Percentiles rank a stretch among this genome's conserved stretches.
Evolutionary conservation across 2,113 vertebrate genomes (phyloP).

Genomic region (Centropristis striata): DNA sequence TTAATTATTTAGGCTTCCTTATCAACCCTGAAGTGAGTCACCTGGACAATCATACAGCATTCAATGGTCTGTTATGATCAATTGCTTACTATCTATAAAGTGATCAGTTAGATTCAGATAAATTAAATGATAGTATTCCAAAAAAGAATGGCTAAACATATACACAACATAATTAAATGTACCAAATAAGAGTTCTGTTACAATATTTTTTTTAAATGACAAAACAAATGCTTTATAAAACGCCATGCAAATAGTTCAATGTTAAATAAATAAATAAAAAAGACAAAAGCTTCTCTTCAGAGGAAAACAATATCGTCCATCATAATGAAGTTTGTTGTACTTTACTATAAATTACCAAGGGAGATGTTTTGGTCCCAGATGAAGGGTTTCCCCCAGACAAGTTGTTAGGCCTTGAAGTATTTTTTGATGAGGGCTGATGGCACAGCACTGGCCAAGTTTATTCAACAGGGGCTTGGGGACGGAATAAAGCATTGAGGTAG

Average conservation of each 20-base stretch:
- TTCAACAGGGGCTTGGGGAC: too few species aligned
- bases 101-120: neutral
- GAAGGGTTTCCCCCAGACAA: too few species aligned
- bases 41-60: too few species aligned
- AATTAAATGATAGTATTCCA: neutral
- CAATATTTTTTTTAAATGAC: neutral
- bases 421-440: too few species aligned
- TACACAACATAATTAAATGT: neutral
- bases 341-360: neutral
- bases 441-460: too few species aligned
- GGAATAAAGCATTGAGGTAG: too few species aligned
- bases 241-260: neutral
- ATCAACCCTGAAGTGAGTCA: neutral
- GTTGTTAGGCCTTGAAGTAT: too few species aligned
- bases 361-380: neutral
- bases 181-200: neutral
- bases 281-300: neutral
- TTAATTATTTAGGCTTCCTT: slow-evolving; percentile 6
- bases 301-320: neutral
- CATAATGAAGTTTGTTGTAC: neutral
- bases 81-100: neutral
- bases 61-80: neutral
- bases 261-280: neutral
- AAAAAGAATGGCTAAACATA: neutral
- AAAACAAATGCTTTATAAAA: neutral